These are phyloP conservation scores for Dolomedes plantarius DNA, from an alignment of 2,888 invertebrate species.

Conservation along the genomic window DNA sequence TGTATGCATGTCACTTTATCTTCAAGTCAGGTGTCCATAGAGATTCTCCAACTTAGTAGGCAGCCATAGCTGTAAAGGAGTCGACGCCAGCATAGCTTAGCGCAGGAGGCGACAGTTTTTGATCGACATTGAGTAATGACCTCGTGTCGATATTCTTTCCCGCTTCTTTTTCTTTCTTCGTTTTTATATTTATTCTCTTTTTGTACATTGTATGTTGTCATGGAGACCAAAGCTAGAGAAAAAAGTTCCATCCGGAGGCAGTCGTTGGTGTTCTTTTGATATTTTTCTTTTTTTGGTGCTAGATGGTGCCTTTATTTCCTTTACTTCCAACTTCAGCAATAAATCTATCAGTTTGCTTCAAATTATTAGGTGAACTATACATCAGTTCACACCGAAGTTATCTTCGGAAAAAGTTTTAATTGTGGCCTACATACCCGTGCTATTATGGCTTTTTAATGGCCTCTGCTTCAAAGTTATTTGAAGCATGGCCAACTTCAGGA, in stretches of 20 bases:
- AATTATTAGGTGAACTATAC: conserved; percentile 6
- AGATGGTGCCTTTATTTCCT: conserved; percentile 31
- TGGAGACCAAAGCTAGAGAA: conserved; percentile 54
- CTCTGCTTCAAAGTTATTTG: not conserved
- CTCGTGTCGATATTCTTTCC: conserved; percentile 68
- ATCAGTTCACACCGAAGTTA: not conserved
- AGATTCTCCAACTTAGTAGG: conserved; percentile 66
- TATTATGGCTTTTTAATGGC: not conserved
- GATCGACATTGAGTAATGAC: conserved; percentile 71
- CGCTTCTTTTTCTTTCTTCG: conserved; percentile 31
- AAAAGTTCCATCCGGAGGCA: conserved; percentile 58
- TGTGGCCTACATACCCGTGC: not conserved
- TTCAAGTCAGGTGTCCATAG: conserved; percentile 64
- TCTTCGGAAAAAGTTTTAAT: conserved; percentile 20
- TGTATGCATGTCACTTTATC: conserved; percentile 64
- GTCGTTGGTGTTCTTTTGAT: conserved; percentile 44
- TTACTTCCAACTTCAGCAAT: conserved; percentile 11
- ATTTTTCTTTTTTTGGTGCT: not conserved
- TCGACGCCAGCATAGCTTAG: conserved; percentile 67
- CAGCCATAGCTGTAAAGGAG: conserved; percentile 61
- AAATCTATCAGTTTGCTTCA: conserved; percentile 17
- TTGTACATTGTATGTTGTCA: conserved; percentile 61
- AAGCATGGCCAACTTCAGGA: no score
- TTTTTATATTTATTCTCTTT: conserved; percentile 58
- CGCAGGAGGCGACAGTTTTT: conserved; percentile 69